Evolutionary conservation across 2,797 vertebrate species (phyloP), one percentile per base, ranked within the genome.

Genomic region (Onychomys arenicola): DNA sequence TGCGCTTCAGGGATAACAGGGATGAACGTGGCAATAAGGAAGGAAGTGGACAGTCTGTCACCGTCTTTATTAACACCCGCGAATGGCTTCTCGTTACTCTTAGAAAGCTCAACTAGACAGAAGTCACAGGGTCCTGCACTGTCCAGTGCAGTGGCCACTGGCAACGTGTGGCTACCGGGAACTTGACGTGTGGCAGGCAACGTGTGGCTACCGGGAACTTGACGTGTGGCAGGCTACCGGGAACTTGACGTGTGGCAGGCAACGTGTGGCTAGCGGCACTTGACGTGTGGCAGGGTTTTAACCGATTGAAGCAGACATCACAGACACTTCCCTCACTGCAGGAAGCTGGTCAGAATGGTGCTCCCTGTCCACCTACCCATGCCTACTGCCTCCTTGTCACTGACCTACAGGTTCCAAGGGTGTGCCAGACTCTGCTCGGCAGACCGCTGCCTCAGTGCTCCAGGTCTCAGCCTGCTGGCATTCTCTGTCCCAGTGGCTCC

Each of bases 121-220:
- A 61, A 29, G 43, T 27, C 25, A 21, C 25, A 86, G 90, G 32
- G 9, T 19, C 46, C 43, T 19, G 46, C 3, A 1, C 37, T 29
- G n/a, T 34, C 59, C 52, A 29, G 2, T 2, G 16, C 0, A 14
- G 16, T n/a, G 65, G 23, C 19, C 5, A 1, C 77, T 12, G 21
- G 25, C 0, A 6, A 25, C 6, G 1, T 0, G 12, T 14, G 75
- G 52, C 29, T 13, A 8, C 10, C n/a, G n/a, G n/a, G n/a, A n/a
- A n/a, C n/a, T n/a, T 6, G 69, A 29, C 57, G 49, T 23, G 12
- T 2, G 40, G 40, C 40, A 25, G 57, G 27, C n/a, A n/a, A n/a
- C n/a, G n/a, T n/a, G 11, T 13, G 75, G 52, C 27, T 12, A 8
- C n/a, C n/a, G n/a, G n/a, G n/a, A n/a, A n/a, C n/a, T n/a, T n/a